phyloP scores from a whole-genome alignment of 2,888 invertebrate species.

The Andrena bicolor region DNA sequence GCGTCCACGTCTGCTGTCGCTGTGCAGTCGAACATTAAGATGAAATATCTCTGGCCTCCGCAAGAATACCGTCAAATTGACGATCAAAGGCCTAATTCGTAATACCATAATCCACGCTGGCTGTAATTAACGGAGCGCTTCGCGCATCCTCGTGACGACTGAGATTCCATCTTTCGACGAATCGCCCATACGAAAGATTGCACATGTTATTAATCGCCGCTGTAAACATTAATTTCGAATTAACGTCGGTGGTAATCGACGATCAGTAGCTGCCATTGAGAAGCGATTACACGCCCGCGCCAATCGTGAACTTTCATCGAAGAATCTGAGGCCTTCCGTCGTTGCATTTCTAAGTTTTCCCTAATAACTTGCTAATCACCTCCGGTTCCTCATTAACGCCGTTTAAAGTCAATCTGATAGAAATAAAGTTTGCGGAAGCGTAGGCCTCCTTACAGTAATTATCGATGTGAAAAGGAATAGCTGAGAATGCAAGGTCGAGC shows the following conservation, averaged over 20 bases:
- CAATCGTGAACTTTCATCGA: conserved; percentile 16
- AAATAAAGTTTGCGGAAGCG: background rate
- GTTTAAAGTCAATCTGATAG: background rate
- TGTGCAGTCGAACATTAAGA: background rate
- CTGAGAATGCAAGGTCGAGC: conserved; percentile 24
- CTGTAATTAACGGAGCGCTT: conserved; percentile 26
- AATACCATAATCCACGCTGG: conserved; percentile 13
- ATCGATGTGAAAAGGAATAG: background rate
- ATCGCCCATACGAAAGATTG: background rate
- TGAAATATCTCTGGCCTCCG: conserved; percentile 13
- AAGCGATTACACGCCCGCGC: background rate
- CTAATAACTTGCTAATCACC: background rate
- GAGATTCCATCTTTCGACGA: background rate
- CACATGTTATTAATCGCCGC: background rate
- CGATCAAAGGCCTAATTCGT: conserved; percentile 24
- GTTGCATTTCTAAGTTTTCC: background rate
- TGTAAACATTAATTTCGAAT: conserved; percentile 15
- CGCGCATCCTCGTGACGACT: background rate
- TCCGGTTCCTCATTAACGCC: background rate
- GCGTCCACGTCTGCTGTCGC: conserved; percentile 27
- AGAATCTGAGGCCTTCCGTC: background rate
- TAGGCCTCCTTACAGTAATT: background rate
- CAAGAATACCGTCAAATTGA: conserved; percentile 24
- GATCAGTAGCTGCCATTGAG: background rate
- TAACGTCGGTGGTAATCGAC: conserved; percentile 27